These are phyloP conservation scores for Stylophora pistillata DNA, from an alignment of 64 coral and sea anemone species.

Conservation along the genomic window DNA sequence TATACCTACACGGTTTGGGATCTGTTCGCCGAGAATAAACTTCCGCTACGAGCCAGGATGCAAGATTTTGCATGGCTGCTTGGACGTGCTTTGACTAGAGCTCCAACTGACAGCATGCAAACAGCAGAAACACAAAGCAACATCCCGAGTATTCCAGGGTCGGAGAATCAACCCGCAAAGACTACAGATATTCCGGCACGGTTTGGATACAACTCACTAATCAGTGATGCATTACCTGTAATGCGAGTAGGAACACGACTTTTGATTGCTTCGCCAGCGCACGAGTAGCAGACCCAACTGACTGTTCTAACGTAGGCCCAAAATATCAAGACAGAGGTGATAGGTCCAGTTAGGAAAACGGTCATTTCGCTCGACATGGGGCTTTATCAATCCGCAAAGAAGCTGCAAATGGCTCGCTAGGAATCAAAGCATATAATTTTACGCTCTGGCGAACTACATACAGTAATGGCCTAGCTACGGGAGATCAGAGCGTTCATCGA, in stretches of 20 bases:
- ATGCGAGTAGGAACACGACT: constrained; percentile 31
- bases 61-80: constrained; percentile 54
- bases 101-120: neutral
- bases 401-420: constrained; percentile 46
- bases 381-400: constrained; percentile 44
- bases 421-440: constrained; percentile 33
- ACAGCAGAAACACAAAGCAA: no score
- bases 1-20: constrained; percentile 23
- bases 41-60: neutral
- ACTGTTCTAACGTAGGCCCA: constrained; percentile 47
- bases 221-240: constrained; percentile 7
- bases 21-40: constrained; percentile 10
- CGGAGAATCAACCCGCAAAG: constrained; percentile 28
- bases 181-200: neutral
- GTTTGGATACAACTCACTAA: constrained; percentile 22
- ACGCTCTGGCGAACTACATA: neutral
- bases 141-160: no score
- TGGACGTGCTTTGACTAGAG: constrained; percentile 30
- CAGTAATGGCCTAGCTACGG: constrained; percentile 30
- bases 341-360: constrained; percentile 56
- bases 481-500: constrained; percentile 41
- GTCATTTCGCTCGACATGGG: constrained; percentile 52
- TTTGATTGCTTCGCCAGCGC: constrained; percentile 23
- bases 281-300: constrained; percentile 33
- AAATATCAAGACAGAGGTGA: constrained; percentile 5